These are phyloP conservation scores for Hylaeus anthracinus DNA, from an alignment of 1,140 invertebrate species.

Conservation along the genomic window DNA sequence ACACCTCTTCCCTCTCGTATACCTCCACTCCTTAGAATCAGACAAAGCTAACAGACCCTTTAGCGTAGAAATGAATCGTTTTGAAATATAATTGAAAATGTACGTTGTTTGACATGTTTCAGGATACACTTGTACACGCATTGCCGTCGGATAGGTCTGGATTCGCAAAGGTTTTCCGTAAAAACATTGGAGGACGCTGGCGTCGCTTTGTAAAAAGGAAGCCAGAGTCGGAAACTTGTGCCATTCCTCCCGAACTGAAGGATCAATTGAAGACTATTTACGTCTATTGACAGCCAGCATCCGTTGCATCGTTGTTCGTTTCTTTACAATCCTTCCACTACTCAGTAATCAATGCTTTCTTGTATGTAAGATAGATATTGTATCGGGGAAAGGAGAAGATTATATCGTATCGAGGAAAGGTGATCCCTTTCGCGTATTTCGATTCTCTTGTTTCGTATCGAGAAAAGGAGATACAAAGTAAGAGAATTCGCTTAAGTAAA, in stretches of 20 bases:
- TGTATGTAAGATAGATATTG: conserved; percentile 51
- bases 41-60: too few species aligned
- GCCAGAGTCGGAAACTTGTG: conserved; percentile 88
- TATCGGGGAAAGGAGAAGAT: conserved; percentile 4
- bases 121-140: conserved; percentile 89
- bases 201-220: conserved; percentile 90
- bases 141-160: conserved; percentile 86
- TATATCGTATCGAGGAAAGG: neutral
- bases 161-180: conserved; percentile 88
- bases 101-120: conserved; percentile 70
- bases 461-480: neutral
- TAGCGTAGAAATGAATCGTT: too few species aligned
- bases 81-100: neutral
- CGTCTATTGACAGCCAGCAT: conserved; percentile 85
- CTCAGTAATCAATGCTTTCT: conserved; percentile 69
- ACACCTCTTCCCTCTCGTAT: too few species aligned
- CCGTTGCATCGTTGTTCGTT: conserved; percentile 31
- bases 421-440: too few species aligned
- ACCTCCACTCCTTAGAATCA: too few species aligned
- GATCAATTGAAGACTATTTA: conserved; percentile 94
- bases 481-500: neutral
- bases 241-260: conserved; percentile 91
- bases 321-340: conserved; percentile 63
- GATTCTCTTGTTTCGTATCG: too few species aligned
- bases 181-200: conserved; percentile 91